Evolutionary conservation across 2,113 vertebrate species (phyloP).

Genomic region (Orthonyx spaldingii): DNA sequence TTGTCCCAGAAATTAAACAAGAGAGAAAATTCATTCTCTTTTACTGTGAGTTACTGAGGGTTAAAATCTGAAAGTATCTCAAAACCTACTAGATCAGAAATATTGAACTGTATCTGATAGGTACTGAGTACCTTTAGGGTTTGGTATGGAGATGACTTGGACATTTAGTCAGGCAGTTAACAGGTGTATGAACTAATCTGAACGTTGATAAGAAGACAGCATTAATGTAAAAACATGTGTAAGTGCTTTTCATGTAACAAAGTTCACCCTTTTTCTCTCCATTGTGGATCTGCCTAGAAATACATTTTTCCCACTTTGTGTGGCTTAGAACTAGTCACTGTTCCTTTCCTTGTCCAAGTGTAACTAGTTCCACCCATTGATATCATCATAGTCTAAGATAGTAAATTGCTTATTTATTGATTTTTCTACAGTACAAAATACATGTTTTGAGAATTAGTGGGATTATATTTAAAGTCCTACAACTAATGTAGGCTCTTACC

Average conservation of each 20-base stretch:
- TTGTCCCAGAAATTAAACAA: neutral
- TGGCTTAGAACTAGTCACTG: neutral
- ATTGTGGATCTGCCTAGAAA: neutral
- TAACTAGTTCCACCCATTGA: neutral
- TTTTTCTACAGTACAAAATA: neutral
- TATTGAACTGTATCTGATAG: neutral
- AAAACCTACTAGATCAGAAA: neutral
- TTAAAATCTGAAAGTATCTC: neutral
- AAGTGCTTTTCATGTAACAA: neutral
- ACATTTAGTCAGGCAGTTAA: neutral
- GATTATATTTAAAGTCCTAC: neutral
- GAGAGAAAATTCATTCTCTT: neutral
- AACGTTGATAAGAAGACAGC: neutral
- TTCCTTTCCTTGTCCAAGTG: neutral
- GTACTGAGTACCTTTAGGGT: neutral
- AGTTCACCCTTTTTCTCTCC: neutral
- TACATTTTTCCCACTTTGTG: neutral
- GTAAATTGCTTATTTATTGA: neutral
- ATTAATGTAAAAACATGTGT: neutral
- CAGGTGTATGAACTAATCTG: neutral
- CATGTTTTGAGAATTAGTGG: neutral
- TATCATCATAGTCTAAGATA: neutral
- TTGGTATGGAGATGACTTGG: neutral
- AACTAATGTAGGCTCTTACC: neutral
- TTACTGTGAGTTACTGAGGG: neutral